Base-by-base conservation (phyloP, 2,888 invertebrate species). In the Hydrotaea diabolus region DNA sequence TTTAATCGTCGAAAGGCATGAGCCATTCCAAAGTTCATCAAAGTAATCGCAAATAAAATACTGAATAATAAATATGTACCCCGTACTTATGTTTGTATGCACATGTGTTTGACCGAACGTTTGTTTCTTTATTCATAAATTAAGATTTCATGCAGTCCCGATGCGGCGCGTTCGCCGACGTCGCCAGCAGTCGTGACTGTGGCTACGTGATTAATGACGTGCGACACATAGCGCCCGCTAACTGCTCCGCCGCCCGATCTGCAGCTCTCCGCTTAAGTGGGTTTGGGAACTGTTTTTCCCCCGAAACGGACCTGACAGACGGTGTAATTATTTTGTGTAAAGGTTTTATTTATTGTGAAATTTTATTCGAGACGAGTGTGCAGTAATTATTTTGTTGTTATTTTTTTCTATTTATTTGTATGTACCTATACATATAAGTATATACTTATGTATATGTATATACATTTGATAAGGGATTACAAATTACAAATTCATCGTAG, bases 171-270 rank as follows among this genome's bases (percentile, higher is more conserved):
- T 3, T 81, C 8, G 36, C 36, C n/a, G n/a, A n/a, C 21, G 19
- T 46, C 57, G 11, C 71, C 55, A 39, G 21, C 49, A 77, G 26
- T 75, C 64, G 64, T 31, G 59, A 7, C 46, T 31, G 77, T 55
- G 78, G 21, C 81, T 84, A 84, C 84, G 81, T 84, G 84, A 81
- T 78, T 71, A 66, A 76, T 59, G 66, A 75, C 74, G 64, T 77
- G 80, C 64, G 72, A 62, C 59, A 11, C 13, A 11, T 13, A 59
- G 26, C 59, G 17, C 23, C 13, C 64, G n/a, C 21, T 21, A 9
- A 2, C 13, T 21, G 19, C 53, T 19, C 53, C 53, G 2, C 13
- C 46, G 7, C 46, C 3, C 69, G n/a, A 77, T 59, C 55, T 73
- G 39, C 23, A 59, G 21, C 53, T 39, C 15, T 0, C 15, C 26